Base-by-base conservation (phyloP, 2,113 vertebrate species). In the Galemys pyrenaicus region DNA sequence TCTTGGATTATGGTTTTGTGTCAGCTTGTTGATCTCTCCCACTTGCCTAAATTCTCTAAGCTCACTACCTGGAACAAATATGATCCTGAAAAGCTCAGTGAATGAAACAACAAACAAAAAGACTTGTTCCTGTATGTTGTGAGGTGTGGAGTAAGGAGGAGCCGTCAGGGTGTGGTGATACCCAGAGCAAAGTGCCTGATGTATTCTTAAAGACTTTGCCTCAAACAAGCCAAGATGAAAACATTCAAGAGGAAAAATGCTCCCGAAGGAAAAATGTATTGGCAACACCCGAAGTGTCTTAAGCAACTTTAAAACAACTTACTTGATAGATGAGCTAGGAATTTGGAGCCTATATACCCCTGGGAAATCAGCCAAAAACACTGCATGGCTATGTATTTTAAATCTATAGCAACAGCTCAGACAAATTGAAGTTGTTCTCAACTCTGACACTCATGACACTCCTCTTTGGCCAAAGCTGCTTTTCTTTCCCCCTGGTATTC, bases 241-340 rank as follows among this genome's bases (percentile, higher is more conserved):
- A 79, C 17, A 68, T 58, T 91, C 70, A 44, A 88, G 28, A 54
- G 83, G 24, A 54, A 91, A 85, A 85, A 92, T 19, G 32, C 58
- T 95, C 51, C 77, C 83, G 60, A 83, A 92, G 70, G 92, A 87
- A 90, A 37, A 60, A 71, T 49, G 20, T 83, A 39, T 44, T 89
- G 91, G 75, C 79, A 97, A 83, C 83, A 81, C 74, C 89, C 87
- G 24, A n/a, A 89, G 39, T 54, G 51, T 80, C 88, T 83, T 85
- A 77, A 87, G 60, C 90, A 92, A 94, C 77, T 54, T 96, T 84
- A 92, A 56, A 96, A 87, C 78, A 60, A 77, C 54, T 75, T 95
- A 82, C 20, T 93, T 95, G 92, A 91, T 71, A 97, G 92, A 96
- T 92, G 85, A 95, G 89, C 88, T 64, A 95, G 91, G 86, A 95